Base-by-base conservation (phyloP, 2,888 invertebrate genomes). In the Ashinkailepas kermadecensis region DNA sequence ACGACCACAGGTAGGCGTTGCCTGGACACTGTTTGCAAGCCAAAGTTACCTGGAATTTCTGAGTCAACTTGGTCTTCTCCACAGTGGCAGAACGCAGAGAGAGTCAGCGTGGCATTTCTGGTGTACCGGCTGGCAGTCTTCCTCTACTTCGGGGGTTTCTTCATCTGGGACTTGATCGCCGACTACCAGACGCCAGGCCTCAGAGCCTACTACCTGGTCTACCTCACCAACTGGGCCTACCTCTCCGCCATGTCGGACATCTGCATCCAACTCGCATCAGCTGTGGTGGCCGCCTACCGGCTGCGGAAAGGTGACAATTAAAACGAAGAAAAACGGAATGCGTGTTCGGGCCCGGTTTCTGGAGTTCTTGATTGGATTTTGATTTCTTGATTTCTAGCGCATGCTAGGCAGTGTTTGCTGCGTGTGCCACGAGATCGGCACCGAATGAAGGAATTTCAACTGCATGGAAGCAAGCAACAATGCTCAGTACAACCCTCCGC, bases 141-240 rank as follows among this genome's bases (percentile, higher is more conserved):
- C 70, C 15, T 8, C 39, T 70, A 39, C 70, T 70, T 70, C 70
- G 25, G 25, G 39, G 39, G 39, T 9, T 70, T 70, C 70, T 70
- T 70, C 70, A 39, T 70, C 70, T 70, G 23, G 15, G 39, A 70
- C 15, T 13, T 70, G 7, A 12, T 70, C 23, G 4, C 10, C 9
- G 67, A 70, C 39, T 70, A 15, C 13, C 39, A 39, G 39, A 39
- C 13, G 15, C 12, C 9, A 6, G 15, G 7, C n/a, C 1, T 1
- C 11, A 25, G 25, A 4, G 1, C 15, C 39, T 70, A 39, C 39
- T 70, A 70, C 39, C 3, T 70, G 39, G 39, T 70, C 39, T 70
- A 70, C 15, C 70, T 70, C 15, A 70, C 70, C 25, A 70, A 70
- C 70, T 70, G 70, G 70, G 39, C 70, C 25, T 70, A 70, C 39